Conservation (phyloP, 1,140 invertebrate genomes). For the Bombus vancouverensis region DNA sequence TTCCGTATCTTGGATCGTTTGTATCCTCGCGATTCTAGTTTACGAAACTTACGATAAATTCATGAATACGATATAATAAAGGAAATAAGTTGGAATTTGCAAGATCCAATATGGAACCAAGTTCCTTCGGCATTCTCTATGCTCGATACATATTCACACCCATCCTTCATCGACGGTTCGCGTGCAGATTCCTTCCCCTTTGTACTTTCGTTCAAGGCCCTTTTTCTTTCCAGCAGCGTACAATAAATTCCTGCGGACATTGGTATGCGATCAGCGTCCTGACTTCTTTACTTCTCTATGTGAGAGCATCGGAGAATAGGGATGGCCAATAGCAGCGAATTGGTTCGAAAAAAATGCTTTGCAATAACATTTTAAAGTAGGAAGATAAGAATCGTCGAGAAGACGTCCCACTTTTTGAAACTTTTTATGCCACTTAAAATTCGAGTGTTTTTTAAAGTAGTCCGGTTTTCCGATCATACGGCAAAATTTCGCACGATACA, state of each 20-base stretch:
- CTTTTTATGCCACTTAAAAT: conserved; percentile 24
- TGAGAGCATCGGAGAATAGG: conserved; percentile 32
- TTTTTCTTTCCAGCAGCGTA: conserved; percentile 57
- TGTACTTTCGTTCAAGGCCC: conserved; percentile 54
- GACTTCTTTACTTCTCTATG: conserved; percentile 36
- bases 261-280: conserved; percentile 72
- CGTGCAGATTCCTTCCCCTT: conserved; percentile 47
- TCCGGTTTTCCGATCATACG: neutral
- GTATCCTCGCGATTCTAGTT: neutral
- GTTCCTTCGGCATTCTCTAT: conserved; percentile 44
- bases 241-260: conserved; percentile 73
- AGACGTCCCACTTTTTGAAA: conserved; percentile 39
- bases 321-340: conserved; percentile 16
- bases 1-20: too few species aligned
- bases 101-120: conserved; percentile 40
- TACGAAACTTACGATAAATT: conserved; percentile 21
- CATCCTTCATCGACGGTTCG: conserved; percentile 56
- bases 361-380: conserved; percentile 43
- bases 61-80: neutral
- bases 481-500: neutral
- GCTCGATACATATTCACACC: conserved; percentile 58
- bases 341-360: conserved; percentile 16
- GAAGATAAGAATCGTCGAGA: conserved; percentile 15
- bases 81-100: conserved; percentile 51
- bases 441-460: neutral